A percentile compares a stretch with the other conserved stretches of the same genome.
Conservation (phyloP, 2,797 vertebrate genomes). For the Hirundo rustica region DNA sequence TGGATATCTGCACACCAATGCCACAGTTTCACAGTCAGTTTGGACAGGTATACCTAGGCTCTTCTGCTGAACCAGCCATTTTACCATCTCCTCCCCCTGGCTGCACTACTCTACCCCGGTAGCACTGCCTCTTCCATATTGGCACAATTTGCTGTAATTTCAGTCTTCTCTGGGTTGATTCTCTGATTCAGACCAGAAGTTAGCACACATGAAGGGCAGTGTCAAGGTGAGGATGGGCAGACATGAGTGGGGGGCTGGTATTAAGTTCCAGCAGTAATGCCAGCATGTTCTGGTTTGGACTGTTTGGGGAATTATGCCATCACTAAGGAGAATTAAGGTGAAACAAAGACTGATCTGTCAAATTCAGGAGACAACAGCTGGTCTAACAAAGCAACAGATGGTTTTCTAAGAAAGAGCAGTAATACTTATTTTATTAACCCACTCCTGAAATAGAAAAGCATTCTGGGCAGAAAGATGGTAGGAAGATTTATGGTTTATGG, state of each 20-base stretch:
- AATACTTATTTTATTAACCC: neutral
- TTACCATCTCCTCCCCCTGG: neutral
- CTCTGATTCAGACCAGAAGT: neutral
- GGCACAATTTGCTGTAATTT: neutral
- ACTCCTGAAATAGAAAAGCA: neutral
- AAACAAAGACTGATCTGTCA: neutral
- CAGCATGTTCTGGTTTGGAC: neutral
- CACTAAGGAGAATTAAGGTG: neutral
- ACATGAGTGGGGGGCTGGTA: rapidly evolving
- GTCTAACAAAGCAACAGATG: neutral
- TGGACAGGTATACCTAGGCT: neutral
- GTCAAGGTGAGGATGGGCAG: neutral
- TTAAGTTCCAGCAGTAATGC: neutral
- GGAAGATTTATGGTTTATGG: neutral
- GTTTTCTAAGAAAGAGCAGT: neutral
- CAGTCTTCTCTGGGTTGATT: neutral
- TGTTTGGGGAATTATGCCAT: neutral
- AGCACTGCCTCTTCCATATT: neutral
- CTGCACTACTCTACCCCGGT: neutral
- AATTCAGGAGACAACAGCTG: neutral
- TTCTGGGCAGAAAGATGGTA: neutral
- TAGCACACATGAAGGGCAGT: neutral
- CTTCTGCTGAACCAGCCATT: neutral
- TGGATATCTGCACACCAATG: neutral
- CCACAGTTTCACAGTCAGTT: neutral